phyloP scores from a whole-genome alignment of 2,113 vertebrate genomes.

The Atractosteus spatula region DNA sequence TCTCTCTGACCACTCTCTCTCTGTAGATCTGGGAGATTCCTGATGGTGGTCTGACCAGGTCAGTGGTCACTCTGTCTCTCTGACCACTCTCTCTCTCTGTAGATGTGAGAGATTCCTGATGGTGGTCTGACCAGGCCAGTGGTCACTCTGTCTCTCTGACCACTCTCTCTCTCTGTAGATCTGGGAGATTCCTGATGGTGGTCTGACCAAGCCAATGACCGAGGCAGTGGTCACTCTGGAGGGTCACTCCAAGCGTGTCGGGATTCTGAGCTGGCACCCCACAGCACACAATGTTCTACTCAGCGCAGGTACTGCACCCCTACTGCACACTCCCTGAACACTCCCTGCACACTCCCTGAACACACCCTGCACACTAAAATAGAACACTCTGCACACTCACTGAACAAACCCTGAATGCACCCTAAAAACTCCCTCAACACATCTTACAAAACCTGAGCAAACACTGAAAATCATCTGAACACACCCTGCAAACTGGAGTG shows the following conservation, averaged over 20 bases:
- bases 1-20: no score
- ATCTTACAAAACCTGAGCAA: no score
- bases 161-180: conserved; percentile 39
- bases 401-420: neutral
- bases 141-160: neutral
- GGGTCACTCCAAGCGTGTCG: conserved; percentile 67
- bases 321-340: neutral
- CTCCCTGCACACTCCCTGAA: neutral
- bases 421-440: neutral
- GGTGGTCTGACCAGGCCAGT: no score
- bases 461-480: no score
- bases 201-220: conserved; percentile 44
- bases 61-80: no score
- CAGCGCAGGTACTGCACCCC: conserved; percentile 54
- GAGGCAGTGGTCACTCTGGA: conserved; percentile 63
- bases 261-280: conserved; percentile 64
- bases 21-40: no score
- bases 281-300: conserved; percentile 65
- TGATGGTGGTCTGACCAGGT: no score
- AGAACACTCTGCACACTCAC: neutral
- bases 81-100: no score
- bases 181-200: conserved; percentile 63
- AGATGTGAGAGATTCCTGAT: no score
- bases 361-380: neutral
- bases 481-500: no score